Conservation (phyloP, 2,888 invertebrate species). For the Acanthosoma haemorrhoidale region DNA sequence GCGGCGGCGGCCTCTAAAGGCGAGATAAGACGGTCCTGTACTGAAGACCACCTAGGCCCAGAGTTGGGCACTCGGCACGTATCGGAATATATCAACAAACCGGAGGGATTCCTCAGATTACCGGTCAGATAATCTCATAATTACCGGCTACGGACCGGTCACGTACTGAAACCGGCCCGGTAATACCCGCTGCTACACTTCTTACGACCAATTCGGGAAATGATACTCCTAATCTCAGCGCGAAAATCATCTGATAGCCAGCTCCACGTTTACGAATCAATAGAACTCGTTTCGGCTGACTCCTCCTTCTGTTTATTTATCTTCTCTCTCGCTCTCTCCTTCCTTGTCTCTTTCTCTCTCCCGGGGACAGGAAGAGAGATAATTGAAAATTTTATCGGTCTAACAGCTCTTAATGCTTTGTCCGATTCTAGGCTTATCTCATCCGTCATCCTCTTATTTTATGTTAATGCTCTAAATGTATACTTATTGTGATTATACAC, state of each 20-base stretch:
- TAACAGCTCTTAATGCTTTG: conserved; percentile 14
- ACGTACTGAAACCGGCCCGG: conserved; percentile 3
- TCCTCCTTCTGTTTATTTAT: background rate
- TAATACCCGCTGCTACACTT: conserved; percentile 10
- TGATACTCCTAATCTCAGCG: background rate
- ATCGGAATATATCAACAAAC: conserved; percentile 23
- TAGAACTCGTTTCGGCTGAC: background rate
- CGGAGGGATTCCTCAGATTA: conserved; percentile 21
- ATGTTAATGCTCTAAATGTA: conserved; percentile 9
- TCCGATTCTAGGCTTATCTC: conserved; percentile 1
- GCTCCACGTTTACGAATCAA: conserved; percentile 3
- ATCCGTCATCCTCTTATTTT: background rate
- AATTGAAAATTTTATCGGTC: conserved; percentile 12
- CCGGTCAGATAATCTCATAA: conserved; percentile 22
- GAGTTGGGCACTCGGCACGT: background rate
- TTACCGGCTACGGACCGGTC: background rate
- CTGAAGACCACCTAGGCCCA: background rate
- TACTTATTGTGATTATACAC: background rate
- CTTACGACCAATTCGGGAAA: conserved; percentile 4
- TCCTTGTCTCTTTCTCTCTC: no score
- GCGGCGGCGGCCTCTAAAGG: background rate
- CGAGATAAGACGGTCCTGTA: background rate
- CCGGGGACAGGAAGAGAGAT: background rate
- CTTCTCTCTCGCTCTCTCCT: no score
- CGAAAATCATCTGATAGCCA: background rate